A percentile compares a stretch with the other conserved stretches of the same genome.
Conservation (phyloP, 2,113 vertebrate species). For the Hydropotes inermis region DNA sequence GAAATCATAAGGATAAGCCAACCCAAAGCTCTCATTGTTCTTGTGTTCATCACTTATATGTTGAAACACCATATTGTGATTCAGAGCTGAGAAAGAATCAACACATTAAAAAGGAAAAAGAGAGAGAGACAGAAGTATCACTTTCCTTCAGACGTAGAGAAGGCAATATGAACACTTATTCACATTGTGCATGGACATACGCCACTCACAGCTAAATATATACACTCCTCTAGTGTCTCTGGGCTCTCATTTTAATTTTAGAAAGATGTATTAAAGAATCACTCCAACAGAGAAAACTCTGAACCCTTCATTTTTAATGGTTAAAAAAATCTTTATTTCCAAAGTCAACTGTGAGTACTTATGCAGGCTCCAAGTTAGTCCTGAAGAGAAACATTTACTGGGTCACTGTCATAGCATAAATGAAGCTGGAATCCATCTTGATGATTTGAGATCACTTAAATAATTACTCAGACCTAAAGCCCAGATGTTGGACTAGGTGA, state of each 20-base stretch:
- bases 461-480: neutral
- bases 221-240: neutral
- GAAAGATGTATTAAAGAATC: neutral
- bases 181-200: neutral
- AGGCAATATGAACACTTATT: neutral
- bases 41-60: conserved; percentile 60
- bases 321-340: neutral
- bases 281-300: neutral
- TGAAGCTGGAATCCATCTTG: neutral
- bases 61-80: conserved; percentile 21
- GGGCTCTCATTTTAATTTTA: conserved; percentile 20
- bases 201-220: neutral
- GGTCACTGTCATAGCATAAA: neutral
- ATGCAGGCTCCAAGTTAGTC: neutral
- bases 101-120: neutral
- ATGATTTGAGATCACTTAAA: neutral
- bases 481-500: neutral
- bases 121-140: neutral
- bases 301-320: neutral
- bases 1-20: conserved; percentile 79
- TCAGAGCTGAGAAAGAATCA: conserved; percentile 13
- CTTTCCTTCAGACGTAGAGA: neutral
- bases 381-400: conserved; percentile 8
- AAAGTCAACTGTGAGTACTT: neutral
- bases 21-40: conserved; percentile 61